Conservation (phyloP, 2,113 vertebrate genomes). For the Malurus elegans region DNA sequence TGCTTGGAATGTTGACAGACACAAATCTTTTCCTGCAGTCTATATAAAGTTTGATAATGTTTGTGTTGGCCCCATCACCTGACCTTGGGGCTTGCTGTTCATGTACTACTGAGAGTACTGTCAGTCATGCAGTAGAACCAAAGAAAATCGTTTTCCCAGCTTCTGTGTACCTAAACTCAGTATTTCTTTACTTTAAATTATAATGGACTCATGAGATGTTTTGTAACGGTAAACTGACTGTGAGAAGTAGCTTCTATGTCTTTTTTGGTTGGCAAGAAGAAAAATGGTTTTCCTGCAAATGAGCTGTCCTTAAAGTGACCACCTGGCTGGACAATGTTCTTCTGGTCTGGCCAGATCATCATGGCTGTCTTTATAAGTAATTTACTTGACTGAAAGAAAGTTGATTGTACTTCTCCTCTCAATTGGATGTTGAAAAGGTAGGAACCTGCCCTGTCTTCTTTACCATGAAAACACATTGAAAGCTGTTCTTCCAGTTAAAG, state of each 20-base stretch:
- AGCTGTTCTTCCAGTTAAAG: neutral
- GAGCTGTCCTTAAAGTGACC: neutral
- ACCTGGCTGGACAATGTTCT: neutral
- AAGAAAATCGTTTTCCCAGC: neutral
- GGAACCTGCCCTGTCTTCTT: neutral
- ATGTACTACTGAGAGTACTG: neutral
- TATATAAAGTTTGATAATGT: neutral
- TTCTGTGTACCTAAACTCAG: neutral
- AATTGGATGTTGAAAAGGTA: neutral
- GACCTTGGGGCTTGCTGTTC: accelerated
- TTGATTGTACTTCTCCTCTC: neutral
- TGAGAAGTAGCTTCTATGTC: neutral
- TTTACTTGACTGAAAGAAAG: neutral
- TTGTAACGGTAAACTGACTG: neutral
- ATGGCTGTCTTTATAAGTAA: neutral
- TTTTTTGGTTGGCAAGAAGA: neutral
- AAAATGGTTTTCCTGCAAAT: neutral
- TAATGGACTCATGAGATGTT: neutral
- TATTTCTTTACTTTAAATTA: neutral
- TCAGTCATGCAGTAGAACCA: neutral
- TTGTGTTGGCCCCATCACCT: neutral
- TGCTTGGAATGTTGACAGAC: neutral
- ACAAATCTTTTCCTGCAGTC: neutral
- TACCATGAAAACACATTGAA: neutral
- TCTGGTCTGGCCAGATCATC: neutral